Base-by-base conservation (phyloP, 2,888 invertebrate genomes). In the Deilephila elpenor region DNA sequence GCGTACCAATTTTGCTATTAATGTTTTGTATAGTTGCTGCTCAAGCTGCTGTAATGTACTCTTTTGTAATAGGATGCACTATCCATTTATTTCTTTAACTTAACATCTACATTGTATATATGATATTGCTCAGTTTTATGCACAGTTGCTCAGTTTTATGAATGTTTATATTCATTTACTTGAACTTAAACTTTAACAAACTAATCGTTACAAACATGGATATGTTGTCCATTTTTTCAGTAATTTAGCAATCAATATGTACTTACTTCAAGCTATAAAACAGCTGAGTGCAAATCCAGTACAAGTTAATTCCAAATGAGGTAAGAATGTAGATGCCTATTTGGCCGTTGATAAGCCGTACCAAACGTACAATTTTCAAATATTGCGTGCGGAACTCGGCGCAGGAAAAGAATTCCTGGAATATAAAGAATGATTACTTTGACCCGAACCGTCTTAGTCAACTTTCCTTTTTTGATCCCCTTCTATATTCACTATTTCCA, bases 271-370 rank as follows among this genome's bases (percentile, higher is more conserved):
- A 91, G 74, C 95, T 96, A 79, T 96, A 95, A 80, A 96, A 96
- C 7, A 97, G 90, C 80, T 97, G 96, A 73, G 96, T 95, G 77
- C 96, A 96, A 78, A 97, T 96, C 89, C 96, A 97, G 83, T 96
- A 96, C 75, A 96, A 91, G 82, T 97, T 96, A 76, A 95, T 95
- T 0, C 95, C 93, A 77, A 96, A 96, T 0, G 96, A 96, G 0
- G 96, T 89, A 0, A 96, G 84, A 2, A 97, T 95, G 78, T 96
- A 91, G 67, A 94, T 93, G 0, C 96, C 95, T 60, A 97, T 89
- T 74, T 95, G 91, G 8, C 93, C 88, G 80, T 97, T 96, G 56
- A 96, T 91, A 0, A 93, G 84, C 76, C 90, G 91, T 0, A 96
- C 94, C 20, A 97, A 83, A 59, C 93, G 93, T 1, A 95, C 93